phyloP scores from a whole-genome alignment of 2,113 vertebrate genomes.

The Trogon surrucura region DNA sequence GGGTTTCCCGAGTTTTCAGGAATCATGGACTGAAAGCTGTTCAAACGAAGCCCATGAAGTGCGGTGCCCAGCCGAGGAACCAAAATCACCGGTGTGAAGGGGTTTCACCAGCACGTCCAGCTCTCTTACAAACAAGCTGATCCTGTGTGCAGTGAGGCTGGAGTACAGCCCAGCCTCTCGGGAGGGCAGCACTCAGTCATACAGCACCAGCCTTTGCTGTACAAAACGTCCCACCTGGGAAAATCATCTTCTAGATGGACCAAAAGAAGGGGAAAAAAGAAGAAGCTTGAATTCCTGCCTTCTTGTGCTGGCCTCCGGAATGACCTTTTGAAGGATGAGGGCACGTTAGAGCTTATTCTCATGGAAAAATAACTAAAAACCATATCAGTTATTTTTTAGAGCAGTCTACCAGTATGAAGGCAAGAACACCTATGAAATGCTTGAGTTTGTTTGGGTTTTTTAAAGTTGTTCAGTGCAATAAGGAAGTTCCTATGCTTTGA shows the following conservation, averaged over 20 bases:
- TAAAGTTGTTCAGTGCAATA: neutral
- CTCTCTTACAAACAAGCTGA: fast-evolving
- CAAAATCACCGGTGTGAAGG: fast-evolving
- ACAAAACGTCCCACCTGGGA: neutral
- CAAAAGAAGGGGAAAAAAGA: neutral
- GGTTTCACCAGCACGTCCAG: neutral
- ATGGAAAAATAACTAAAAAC: neutral
- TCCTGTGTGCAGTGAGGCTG: neutral
- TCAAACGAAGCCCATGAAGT: neutral
- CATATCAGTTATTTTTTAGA: fast-evolving
- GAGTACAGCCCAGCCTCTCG: neutral
- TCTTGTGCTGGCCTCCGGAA: neutral
- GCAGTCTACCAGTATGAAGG: neutral
- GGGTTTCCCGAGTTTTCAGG: neutral
- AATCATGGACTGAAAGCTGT: neutral
- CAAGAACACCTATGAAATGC: neutral
- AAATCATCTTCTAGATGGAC: neutral
- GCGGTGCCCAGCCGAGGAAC: neutral
- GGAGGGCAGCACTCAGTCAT: neutral
- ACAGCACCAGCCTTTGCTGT: neutral
- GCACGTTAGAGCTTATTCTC: neutral
- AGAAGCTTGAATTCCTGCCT: neutral
- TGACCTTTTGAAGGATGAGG: neutral
- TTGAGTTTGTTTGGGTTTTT: neutral
- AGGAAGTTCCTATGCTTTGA: conserved; percentile 23